Conservation (phyloP, 2,113 vertebrate species). For the Oenanthe oenanthe region DNA sequence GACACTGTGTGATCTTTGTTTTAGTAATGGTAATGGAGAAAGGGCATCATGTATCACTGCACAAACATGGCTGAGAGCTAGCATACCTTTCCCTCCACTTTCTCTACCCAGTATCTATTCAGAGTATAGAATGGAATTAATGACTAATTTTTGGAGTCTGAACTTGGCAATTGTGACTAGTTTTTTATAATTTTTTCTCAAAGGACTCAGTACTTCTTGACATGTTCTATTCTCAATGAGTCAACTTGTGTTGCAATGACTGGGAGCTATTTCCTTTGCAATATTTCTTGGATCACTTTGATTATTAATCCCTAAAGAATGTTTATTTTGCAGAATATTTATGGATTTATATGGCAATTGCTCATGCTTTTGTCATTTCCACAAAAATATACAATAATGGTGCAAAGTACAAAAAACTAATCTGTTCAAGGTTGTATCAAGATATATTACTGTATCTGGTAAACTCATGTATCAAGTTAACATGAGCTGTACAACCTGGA, state of each 20-base stretch:
- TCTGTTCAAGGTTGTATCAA: background rate
- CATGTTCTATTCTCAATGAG: background rate
- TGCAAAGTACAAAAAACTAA: background rate
- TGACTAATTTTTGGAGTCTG: background rate
- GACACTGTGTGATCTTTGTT: background rate
- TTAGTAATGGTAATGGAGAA: background rate
- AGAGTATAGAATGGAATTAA: background rate
- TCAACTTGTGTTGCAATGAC: background rate
- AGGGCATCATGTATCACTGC: background rate
- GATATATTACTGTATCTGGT: background rate
- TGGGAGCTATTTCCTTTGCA: background rate
- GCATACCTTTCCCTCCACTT: rapidly evolving
- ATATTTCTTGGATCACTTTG: background rate
- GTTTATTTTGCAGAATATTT: background rate
- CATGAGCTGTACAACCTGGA: background rate
- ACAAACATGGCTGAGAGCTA: background rate
- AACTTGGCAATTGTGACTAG: background rate
- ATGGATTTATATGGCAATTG: background rate
- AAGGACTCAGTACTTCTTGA: background rate
- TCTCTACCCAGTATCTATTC: background rate
- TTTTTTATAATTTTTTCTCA: background rate
- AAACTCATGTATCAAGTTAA: background rate
- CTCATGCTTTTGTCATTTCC: background rate
- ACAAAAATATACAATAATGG: background rate
- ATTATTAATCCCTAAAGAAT: background rate